phyloP scores from a whole-genome alignment of 2,797 vertebrate genomes.

The Enteromius thamalakanensis region DNA sequence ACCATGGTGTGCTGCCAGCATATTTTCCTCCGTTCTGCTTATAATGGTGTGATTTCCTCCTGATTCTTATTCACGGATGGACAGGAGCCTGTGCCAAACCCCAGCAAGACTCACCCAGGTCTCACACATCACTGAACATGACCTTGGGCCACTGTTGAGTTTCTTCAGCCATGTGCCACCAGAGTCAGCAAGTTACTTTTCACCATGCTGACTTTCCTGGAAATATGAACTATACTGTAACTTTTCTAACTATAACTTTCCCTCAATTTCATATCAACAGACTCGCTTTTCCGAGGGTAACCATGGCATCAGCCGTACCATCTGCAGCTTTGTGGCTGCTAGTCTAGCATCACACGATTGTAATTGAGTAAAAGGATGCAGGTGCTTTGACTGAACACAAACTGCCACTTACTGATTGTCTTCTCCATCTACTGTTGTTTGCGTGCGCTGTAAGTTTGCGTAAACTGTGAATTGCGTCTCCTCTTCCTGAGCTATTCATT shows the following conservation, averaged over 20 bases:
- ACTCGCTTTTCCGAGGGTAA: conserved; percentile 17
- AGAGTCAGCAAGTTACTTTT: conserved; percentile 1
- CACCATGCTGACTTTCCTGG: conserved; percentile 30
- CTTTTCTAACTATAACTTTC: background rate
- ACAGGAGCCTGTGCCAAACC: conserved; percentile 16
- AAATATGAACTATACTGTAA: background rate
- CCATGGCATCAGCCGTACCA: conserved; percentile 29
- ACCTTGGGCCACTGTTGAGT: conserved; percentile 19
- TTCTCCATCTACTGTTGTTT: conserved; percentile 63
- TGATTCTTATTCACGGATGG: conserved; percentile 18
- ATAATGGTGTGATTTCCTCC: conserved; percentile 10
- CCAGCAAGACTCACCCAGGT: conserved; percentile 2
- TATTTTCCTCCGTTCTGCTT: background rate
- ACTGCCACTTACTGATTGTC: conserved; percentile 53
- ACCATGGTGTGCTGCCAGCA: conserved; percentile 1
- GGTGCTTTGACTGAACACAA: conserved; percentile 44
- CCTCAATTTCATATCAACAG: conserved; percentile 13
- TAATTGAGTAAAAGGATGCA: conserved; percentile 44
- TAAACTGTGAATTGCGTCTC: conserved; percentile 25
- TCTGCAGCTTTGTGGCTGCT: conserved; percentile 21
- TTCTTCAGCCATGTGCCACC: conserved; percentile 10
- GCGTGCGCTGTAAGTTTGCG: conserved; percentile 43
- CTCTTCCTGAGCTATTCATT: conserved; percentile 46
- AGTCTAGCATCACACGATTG: conserved; percentile 19
- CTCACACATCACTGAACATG: conserved; percentile 2